Conservation (phyloP, 2,113 vertebrate species). For the Cottus gobio region DNA sequence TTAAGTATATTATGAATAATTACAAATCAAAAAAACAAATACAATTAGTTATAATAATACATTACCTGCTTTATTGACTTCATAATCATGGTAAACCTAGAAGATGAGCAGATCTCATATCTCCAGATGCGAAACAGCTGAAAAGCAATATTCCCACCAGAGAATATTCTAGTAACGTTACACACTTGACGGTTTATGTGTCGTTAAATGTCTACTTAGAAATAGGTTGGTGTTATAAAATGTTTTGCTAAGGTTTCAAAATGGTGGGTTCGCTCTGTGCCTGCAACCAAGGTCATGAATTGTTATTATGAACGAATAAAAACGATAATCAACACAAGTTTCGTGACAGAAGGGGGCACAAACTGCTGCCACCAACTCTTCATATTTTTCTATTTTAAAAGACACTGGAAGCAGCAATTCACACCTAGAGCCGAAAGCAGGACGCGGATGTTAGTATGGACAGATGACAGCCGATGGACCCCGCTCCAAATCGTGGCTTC, state of each 20-base stretch:
- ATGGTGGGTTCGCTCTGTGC: background rate
- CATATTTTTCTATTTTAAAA: background rate
- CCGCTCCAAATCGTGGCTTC: background rate
- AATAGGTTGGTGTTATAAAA: background rate
- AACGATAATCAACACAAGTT: background rate
- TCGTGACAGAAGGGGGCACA: background rate
- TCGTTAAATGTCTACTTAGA: background rate
- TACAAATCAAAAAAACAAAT: background rate
- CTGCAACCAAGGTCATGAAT: background rate
- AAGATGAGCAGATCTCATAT: background rate
- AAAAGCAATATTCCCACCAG: background rate
- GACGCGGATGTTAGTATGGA: background rate
- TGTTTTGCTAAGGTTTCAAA: background rate
- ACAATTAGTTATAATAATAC: background rate
- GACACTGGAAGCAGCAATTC: background rate
- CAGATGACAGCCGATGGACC: background rate
- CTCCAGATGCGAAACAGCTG: background rate
- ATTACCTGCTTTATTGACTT: background rate
- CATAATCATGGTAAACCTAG: background rate
- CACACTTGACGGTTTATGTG: background rate
- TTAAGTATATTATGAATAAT: background rate
- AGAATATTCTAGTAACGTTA: background rate
- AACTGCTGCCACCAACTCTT: background rate
- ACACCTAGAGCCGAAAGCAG: background rate
- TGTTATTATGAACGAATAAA: background rate